Percentiles rank a stretch among this genome's conserved stretches.
Evolutionary conservation across 2,888 invertebrate species (phyloP).

Genomic region (Odontomyia ornata): DNA sequence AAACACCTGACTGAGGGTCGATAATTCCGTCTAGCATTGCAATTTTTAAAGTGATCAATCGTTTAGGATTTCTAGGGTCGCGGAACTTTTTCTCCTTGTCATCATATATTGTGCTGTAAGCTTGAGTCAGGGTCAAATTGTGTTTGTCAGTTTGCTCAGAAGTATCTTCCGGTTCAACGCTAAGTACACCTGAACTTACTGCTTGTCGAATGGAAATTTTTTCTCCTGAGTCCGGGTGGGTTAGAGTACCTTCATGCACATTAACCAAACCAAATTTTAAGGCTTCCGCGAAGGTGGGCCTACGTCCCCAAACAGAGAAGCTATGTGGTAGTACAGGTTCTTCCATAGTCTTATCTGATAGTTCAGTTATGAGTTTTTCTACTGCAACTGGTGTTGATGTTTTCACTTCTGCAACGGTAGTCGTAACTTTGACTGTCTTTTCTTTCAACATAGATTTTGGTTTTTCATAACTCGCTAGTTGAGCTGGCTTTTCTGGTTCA

Average conservation of each 20-base stretch:
- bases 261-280: slow-evolving; percentile 73
- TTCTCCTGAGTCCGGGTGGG: slow-evolving; percentile 74
- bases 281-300: slow-evolving; percentile 74
- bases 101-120: slow-evolving; percentile 70
- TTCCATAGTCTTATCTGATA: not conserved
- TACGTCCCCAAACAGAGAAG: slow-evolving; percentile 64
- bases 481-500: not conserved
- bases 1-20: slow-evolving; percentile 77
- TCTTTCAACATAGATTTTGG: not conserved
- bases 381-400: slow-evolving; percentile 2
- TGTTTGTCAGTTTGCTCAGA: slow-evolving; percentile 53
- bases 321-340: not conserved
- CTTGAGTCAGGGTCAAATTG: slow-evolving; percentile 71
- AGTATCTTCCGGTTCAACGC: slow-evolving; percentile 63
- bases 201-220: slow-evolving; percentile 75
- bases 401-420: slow-evolving; percentile 37
- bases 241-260: slow-evolving; percentile 72
- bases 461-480: slow-evolving; percentile 2
- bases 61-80: slow-evolving; percentile 73
- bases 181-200: slow-evolving; percentile 75
- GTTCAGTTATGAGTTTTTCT: too few relatives aligned
- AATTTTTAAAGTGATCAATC: slow-evolving; percentile 76
- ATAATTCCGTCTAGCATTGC: slow-evolving; percentile 76
- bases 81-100: slow-evolving; percentile 72
- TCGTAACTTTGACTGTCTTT: not conserved